A percentile compares a stretch with the other conserved stretches of the same genome.
Evolutionary conservation across 2,113 vertebrate species (phyloP).

Genomic region (Channa maculata): DNA sequence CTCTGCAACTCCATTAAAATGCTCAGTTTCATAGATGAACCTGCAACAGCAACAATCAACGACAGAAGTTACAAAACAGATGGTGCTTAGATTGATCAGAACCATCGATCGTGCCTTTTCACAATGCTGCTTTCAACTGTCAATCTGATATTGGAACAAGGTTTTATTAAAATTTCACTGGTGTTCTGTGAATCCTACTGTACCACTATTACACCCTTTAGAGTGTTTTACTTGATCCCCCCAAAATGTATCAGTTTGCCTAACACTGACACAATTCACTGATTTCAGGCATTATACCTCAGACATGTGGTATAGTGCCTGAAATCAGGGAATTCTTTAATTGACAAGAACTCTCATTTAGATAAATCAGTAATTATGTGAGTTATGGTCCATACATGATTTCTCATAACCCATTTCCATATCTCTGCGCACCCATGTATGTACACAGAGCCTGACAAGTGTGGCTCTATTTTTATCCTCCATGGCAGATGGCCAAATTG

Average conservation of each 20-base stretch:
- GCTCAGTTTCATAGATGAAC: slow-evolving; percentile 85
- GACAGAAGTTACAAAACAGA: slow-evolving; percentile 11
- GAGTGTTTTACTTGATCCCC: not conserved
- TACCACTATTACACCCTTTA: no score
- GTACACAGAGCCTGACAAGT: slow-evolving; percentile 64
- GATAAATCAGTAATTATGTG: slow-evolving; percentile 4
- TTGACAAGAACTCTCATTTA: not conserved
- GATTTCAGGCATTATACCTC: no score
- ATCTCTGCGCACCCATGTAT: slow-evolving; percentile 36
- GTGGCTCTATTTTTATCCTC: slow-evolving; percentile 76
- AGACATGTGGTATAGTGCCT: not conserved
- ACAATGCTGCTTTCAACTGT: not conserved
- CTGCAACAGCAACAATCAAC: slow-evolving; percentile 53
- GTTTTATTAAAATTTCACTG: not conserved
- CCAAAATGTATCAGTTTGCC: no score
- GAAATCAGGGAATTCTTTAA: not conserved
- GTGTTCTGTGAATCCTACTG: not conserved
- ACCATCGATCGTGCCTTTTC: not conserved
- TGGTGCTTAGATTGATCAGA: not conserved
- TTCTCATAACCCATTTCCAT: slow-evolving; percentile 28
- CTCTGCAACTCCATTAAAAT: slow-evolving; percentile 84
- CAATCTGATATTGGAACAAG: not conserved
- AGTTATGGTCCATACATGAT: slow-evolving; percentile 22
- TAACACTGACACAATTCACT: no score
- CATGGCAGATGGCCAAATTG: slow-evolving; percentile 77